These are phyloP conservation scores for Carassius gibelio DNA, from an alignment of 2,113 vertebrate genomes.

Conservation along the genomic window DNA sequence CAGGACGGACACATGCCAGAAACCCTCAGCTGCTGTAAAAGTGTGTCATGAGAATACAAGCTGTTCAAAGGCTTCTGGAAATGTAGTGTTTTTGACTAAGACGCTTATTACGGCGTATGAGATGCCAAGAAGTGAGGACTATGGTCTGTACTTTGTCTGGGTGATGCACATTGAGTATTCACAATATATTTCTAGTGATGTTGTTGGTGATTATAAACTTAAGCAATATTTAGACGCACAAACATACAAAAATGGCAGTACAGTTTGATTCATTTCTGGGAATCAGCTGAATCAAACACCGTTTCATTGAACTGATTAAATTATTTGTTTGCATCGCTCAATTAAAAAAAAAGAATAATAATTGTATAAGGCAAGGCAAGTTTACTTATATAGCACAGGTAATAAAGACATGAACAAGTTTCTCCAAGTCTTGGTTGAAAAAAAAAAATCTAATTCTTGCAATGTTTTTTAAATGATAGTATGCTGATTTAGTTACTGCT, in stretches of 20 bases:
- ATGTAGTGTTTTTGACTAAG: neutral
- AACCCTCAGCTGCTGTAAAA: slow-evolving; percentile 1
- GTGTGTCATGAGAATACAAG: neutral
- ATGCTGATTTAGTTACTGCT: too few species aligned
- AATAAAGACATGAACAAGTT: too few species aligned
- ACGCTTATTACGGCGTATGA: neutral
- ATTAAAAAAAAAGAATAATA: too few species aligned
- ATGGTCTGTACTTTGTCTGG: too few species aligned
- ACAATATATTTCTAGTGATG: neutral
- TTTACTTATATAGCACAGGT: too few species aligned
- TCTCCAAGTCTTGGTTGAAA: too few species aligned
- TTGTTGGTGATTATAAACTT: neutral
- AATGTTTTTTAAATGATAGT: too few species aligned
- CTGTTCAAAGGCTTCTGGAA: slow-evolving; percentile 24
- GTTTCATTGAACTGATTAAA: neutral
- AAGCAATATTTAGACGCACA: neutral
- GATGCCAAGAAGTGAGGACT: neutral
- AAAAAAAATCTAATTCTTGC: too few species aligned
- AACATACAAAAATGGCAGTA: neutral
- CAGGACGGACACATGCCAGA: neutral
- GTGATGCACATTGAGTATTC: too few species aligned
- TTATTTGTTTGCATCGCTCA: too few species aligned
- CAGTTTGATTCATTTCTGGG: neutral
- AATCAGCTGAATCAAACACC: neutral
- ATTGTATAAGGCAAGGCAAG: too few species aligned